phyloP scores from a whole-genome alignment of 2,888 invertebrate genomes.

The Empis livida region DNA sequence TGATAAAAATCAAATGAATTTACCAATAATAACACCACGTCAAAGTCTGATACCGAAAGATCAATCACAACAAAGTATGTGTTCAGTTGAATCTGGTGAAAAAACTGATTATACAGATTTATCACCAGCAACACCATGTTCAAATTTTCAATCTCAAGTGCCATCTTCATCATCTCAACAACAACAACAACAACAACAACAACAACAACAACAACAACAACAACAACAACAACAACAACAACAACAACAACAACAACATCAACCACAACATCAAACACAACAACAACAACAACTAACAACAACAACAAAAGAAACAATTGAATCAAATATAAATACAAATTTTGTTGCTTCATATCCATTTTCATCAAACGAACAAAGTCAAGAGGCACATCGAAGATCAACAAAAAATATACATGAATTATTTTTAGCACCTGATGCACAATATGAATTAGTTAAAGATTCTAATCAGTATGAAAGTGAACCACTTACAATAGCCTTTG shows the following conservation, averaged over 20 bases:
- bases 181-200: not conserved
- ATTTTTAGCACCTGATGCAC: slow-evolving; percentile 47
- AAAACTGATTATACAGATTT: slow-evolving; percentile 37
- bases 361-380: slow-evolving; percentile 34
- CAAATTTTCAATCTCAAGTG: slow-evolving; percentile 16
- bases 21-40: slow-evolving; percentile 22
- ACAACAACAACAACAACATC: not conserved
- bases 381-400: slow-evolving; percentile 34
- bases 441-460: slow-evolving; percentile 43
- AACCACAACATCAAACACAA: not conserved
- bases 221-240: not conserved
- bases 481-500: slow-evolving; percentile 15
- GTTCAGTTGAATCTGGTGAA: slow-evolving; percentile 34
- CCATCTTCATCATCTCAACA: not conserved
- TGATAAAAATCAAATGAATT: slow-evolving; percentile 14
- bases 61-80: slow-evolving; percentile 33
- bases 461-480: slow-evolving; percentile 17
- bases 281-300: not conserved
- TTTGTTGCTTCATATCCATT: slow-evolving; percentile 34
- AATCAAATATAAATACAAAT: slow-evolving; percentile 18
- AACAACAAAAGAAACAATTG: not conserved
- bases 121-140: slow-evolving; percentile 33
- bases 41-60: slow-evolving; percentile 29
- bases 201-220: not conserved
- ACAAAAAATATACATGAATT: slow-evolving; percentile 31